Base-by-base conservation (phyloP, 2,113 vertebrate species). In the Eclectus roratus region DNA sequence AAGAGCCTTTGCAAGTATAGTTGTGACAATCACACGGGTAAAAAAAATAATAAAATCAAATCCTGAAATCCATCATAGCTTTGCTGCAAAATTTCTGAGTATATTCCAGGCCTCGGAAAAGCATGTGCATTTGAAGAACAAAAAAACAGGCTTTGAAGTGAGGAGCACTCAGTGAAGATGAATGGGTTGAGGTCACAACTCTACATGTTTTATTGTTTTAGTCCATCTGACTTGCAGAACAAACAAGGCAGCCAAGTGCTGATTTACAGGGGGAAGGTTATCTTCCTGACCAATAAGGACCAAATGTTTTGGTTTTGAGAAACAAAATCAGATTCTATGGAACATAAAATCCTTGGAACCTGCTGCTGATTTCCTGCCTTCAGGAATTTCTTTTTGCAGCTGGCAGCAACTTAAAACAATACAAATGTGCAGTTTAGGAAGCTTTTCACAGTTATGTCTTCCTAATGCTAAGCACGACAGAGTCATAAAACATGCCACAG, bases 181-280 rank as follows among this genome's bases (percentile, higher is more conserved):
- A 93, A 95, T 85, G 64, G 61, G 56, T 56, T 91, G 85, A 96
- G 94, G 91, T 97, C 96, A 93, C 55, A 94, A 29, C 87, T 96
- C 80, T 94, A 90, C 96, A 89, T 88, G 85, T 95, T 97, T 95
- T 96, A 93, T 89, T 96, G 77, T 95, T 97, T 95, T 92, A 92
- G 90, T 93, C 85, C 91, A 83, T 96, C 93, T 92, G 93, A 97
- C 77, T 81, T 93, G 74, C 80, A 95, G 93, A 96, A 91, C 79
- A 96, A 96, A 96, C 84, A 95, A 91, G 68, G 85, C 93, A 94
- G 89, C 77, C 86, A 85, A 96, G 81, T 69, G 53, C 63, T 96
- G 94, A 95, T 97, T 96, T 96, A 94, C 73, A 84, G 71, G 76
- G 60, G 49, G 68, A 97, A 95, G 64, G 88, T 94, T 94, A 88